Evolutionary conservation across 2,888 invertebrate genomes (phyloP).

Genomic region (Apocheima hispidaria): DNA sequence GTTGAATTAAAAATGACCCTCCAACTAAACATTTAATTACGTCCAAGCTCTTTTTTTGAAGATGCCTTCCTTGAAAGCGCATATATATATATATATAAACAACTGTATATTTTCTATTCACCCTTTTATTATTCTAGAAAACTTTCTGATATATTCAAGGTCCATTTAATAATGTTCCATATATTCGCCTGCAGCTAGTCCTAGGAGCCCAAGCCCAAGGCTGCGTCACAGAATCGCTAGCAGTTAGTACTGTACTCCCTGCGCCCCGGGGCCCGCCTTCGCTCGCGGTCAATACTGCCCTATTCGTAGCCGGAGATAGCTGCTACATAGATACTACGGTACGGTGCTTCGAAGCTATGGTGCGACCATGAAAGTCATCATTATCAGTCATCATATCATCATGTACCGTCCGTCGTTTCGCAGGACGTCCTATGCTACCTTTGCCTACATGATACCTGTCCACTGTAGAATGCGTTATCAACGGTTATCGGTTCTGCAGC

Average conservation of each 20-base stretch:
- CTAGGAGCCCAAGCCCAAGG: conserved; percentile 21
- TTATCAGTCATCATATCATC: too few relatives aligned
- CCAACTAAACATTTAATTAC: not conserved
- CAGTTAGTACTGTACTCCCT: not conserved
- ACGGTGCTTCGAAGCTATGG: not conserved
- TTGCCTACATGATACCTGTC: too few relatives aligned
- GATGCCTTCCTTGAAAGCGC: not conserved
- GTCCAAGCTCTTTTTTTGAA: not conserved
- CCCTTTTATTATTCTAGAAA: conserved; percentile 4
- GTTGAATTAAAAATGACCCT: too few relatives aligned
- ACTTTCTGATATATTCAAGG: conserved; percentile 21
- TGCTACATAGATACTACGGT: conserved; percentile 10
- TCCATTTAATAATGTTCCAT: conserved; percentile 16
- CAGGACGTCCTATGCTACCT: too few relatives aligned
- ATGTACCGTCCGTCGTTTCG: too few relatives aligned
- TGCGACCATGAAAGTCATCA: too few relatives aligned
- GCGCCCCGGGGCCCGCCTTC: conserved; percentile 13
- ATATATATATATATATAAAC: not conserved
- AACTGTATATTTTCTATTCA: conserved; percentile 15
- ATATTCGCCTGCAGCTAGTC: conserved; percentile 12
- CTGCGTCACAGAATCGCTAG: conserved; percentile 2
- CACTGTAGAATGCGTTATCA: too few relatives aligned
- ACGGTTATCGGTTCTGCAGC: too few relatives aligned
- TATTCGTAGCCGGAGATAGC: conserved; percentile 1
- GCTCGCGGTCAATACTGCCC: conserved; percentile 31